Conservation (phyloP, 2,888 invertebrate genomes). For the Cheilosia pagana region DNA sequence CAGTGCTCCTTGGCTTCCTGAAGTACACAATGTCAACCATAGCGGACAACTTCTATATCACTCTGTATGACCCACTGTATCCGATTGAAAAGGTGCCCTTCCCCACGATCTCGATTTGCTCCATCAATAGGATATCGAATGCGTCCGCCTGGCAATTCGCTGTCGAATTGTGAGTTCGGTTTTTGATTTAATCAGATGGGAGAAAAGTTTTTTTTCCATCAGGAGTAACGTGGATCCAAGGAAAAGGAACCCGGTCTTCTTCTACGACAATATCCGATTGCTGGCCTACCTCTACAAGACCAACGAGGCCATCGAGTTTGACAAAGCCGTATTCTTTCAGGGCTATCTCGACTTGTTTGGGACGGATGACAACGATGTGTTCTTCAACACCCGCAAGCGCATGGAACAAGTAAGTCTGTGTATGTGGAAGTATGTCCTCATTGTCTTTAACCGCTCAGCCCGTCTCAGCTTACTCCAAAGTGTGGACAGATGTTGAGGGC, state of each 20-base stretch:
- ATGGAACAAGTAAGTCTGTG: constrained; percentile 76
- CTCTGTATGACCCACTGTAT: constrained; percentile 80
- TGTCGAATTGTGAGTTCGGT: constrained; percentile 80
- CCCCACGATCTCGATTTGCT: constrained; percentile 86
- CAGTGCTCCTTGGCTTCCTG: constrained; percentile 79
- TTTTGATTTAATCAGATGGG: constrained; percentile 27
- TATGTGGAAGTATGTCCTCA: background rate
- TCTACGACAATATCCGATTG: constrained; percentile 77
- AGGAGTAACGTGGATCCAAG: constrained; percentile 77
- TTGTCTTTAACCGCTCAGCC: background rate
- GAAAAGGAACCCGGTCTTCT: constrained; percentile 68
- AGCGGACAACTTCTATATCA: constrained; percentile 76
- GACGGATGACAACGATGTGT: constrained; percentile 78
- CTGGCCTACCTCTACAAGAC: constrained; percentile 78
- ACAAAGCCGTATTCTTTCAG: constrained; percentile 79
- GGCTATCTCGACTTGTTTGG: constrained; percentile 79
- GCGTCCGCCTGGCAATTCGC: constrained; percentile 80
- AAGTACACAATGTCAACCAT: constrained; percentile 77
- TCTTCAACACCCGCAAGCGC: constrained; percentile 78
- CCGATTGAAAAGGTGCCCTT: constrained; percentile 85
- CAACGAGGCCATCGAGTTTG: constrained; percentile 75
- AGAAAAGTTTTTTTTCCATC: constrained; percentile 1
- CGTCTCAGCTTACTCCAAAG: constrained; percentile 81
- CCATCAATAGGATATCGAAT: constrained; percentile 85
- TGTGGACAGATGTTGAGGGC: constrained; percentile 81